A percentile compares a stretch with the other conserved stretches of the same genome.
Evolutionary conservation across 1,140 invertebrate genomes (phyloP).

Genomic region (Venustaconcha ellipsiformis): DNA sequence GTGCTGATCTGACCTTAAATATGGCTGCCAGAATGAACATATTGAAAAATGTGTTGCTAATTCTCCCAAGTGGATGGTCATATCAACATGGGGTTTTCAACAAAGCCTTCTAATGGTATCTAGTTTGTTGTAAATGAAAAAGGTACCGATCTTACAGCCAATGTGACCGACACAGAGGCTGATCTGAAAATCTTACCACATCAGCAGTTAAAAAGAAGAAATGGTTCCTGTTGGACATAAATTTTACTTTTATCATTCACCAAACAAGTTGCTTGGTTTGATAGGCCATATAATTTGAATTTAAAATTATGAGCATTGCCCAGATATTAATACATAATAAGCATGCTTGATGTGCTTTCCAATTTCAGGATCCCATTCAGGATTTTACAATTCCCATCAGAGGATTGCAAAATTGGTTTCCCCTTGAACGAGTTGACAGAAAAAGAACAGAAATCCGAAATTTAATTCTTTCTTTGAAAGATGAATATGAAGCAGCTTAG

Average conservation of each 20-base stretch:
- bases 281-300: neutral
- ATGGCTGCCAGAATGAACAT: too few species aligned
- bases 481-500: slow-evolving; percentile 46
- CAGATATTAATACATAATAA: neutral
- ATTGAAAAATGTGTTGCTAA: too few species aligned
- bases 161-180: too few species aligned
- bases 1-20: too few species aligned
- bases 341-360: neutral
- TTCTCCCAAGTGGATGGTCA: too few species aligned
- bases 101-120: too few species aligned
- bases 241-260: neutral
- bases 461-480: slow-evolving; percentile 65
- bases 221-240: neutral
- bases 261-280: neutral
- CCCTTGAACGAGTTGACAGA: slow-evolving; percentile 38
- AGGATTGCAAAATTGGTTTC: slow-evolving; percentile 67
- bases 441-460: slow-evolving; percentile 61
- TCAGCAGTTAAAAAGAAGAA: too few species aligned
- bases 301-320: slow-evolving; percentile 1
- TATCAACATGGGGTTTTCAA: too few species aligned
- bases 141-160: too few species aligned
- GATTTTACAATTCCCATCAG: slow-evolving; percentile 68
- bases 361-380: slow-evolving; percentile 67
- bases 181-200: too few species aligned
- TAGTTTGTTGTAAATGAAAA: too few species aligned